Evolutionary conservation across 2,888 invertebrate species (phyloP).

Genomic region (Phasia obesa): DNA sequence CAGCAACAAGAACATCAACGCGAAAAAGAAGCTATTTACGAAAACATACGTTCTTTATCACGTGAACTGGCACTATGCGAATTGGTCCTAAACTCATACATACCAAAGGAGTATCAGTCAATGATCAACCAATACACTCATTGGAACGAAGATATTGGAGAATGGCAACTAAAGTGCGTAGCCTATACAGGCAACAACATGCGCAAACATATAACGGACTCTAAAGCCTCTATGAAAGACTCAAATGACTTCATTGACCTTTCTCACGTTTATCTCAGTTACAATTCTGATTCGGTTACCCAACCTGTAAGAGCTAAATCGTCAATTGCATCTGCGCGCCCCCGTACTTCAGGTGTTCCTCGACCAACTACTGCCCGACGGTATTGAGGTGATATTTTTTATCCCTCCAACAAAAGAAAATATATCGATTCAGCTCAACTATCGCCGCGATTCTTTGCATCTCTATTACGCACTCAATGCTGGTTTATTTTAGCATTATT

Average conservation of each 20-base stretch:
- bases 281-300: constrained; percentile 84
- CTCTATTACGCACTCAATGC: constrained; percentile 73
- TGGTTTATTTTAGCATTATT: constrained; percentile 74
- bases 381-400: constrained; percentile 75
- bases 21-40: constrained; percentile 97
- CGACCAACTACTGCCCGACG: constrained; percentile 83
- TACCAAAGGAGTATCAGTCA: constrained; percentile 96
- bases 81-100: constrained; percentile 94
- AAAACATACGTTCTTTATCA: constrained; percentile 94
- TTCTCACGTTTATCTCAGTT: constrained; percentile 87
- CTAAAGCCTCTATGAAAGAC: constrained; percentile 82
- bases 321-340: constrained; percentile 80
- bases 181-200: constrained; percentile 99
- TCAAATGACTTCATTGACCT: constrained; percentile 85
- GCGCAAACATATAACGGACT: constrained; percentile 86
- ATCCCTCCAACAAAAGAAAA: constrained; percentile 21
- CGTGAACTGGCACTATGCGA: constrained; percentile 96
- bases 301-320: constrained; percentile 84
- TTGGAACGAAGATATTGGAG: constrained; percentile 99
- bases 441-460: constrained; percentile 46
- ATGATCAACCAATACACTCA: constrained; percentile 95
- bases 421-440: constrained; percentile 45
- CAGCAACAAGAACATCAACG: constrained; percentile 97
- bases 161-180: constrained; percentile 98
- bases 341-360: constrained; percentile 84